These are phyloP conservation scores for Rhabdomys dilectus DNA, from an alignment of 2,113 vertebrate genomes.

Conservation along the genomic window DNA sequence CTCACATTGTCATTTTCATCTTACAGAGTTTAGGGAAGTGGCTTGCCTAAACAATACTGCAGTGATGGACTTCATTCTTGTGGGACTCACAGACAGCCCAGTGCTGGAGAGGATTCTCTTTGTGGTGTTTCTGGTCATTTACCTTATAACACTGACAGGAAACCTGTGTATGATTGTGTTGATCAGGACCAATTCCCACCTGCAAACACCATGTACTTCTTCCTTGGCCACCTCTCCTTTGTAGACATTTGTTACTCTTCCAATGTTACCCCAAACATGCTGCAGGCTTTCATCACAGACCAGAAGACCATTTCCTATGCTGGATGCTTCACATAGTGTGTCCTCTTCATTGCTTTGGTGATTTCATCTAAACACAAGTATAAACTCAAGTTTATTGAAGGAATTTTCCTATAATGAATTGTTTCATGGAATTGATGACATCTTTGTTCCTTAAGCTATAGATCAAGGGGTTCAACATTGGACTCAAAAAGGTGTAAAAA, in stretches of 20 bases:
- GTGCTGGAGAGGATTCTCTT: slow-evolving; percentile 61
- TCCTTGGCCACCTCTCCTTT: slow-evolving; percentile 74
- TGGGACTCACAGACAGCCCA: slow-evolving; percentile 69
- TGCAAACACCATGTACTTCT: slow-evolving; percentile 72
- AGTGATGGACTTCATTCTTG: slow-evolving; percentile 58
- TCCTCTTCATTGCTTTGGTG: slow-evolving; percentile 74
- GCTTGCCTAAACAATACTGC: not conserved
- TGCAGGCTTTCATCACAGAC: slow-evolving; percentile 55
- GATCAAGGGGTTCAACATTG: slow-evolving; percentile 79
- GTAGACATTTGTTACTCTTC: slow-evolving; percentile 74
- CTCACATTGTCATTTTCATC: not conserved
- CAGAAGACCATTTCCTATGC: slow-evolving; percentile 64
- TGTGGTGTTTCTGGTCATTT: slow-evolving; percentile 63
- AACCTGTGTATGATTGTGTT: slow-evolving; percentile 60
- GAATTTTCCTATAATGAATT: not conserved
- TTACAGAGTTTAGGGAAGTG: not conserved
- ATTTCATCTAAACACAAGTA: not conserved
- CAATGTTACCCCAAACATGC: slow-evolving; percentile 66
- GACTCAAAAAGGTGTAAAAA: slow-evolving; percentile 78
- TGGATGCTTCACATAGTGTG: slow-evolving; percentile 72
- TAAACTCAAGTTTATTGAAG: not conserved
- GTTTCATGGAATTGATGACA: slow-evolving; percentile 51
- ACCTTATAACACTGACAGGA: slow-evolving; percentile 39
- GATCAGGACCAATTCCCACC: slow-evolving; percentile 48
- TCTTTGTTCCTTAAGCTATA: slow-evolving; percentile 76